These are phyloP conservation scores for Cranoglanis bouderius DNA, from an alignment of 2,113 vertebrate species.

Conservation along the genomic window DNA sequence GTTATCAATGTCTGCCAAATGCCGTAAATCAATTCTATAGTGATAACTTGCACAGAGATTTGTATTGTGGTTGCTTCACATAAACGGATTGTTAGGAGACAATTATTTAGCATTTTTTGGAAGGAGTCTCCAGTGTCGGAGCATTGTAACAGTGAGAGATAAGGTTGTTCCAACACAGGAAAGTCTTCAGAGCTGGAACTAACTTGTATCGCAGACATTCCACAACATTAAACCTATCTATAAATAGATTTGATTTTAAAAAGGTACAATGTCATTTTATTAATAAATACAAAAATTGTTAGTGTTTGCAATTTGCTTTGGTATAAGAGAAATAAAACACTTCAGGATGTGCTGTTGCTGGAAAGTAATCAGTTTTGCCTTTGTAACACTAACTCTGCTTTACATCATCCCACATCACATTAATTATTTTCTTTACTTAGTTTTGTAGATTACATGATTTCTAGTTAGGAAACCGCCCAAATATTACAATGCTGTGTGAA, in stretches of 20 bases:
- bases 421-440: neutral
- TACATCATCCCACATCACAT: no score
- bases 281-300: neutral
- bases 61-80: neutral
- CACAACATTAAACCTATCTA: neutral
- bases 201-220: neutral
- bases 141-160: no score
- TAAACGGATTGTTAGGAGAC: neutral
- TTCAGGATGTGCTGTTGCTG: neutral
- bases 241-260: neutral
- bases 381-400: neutral
- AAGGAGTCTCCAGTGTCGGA: neutral
- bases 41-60: no score
- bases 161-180: neutral
- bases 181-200: neutral
- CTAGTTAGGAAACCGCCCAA: neutral
- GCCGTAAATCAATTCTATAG: no score
- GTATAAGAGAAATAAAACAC: neutral
- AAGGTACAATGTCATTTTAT: neutral
- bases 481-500: neutral
- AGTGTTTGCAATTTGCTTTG: neutral
- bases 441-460: neutral
- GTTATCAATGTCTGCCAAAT: neutral
- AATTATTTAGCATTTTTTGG: neutral
- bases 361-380: neutral